Conservation (phyloP, 2,113 vertebrate genomes). For the Neotragus moschatus region DNA sequence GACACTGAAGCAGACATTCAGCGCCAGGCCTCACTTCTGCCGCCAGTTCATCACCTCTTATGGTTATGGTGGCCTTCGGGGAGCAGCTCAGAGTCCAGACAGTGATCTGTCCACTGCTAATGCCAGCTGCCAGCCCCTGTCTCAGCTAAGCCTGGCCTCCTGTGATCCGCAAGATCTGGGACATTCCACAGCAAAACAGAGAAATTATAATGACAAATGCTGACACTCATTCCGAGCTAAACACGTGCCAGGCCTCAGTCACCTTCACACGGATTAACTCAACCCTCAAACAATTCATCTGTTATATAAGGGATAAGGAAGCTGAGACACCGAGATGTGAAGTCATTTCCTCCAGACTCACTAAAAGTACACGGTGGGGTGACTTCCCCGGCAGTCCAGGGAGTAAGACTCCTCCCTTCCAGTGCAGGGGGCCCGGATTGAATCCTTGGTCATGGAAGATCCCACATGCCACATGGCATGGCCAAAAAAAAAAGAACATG, state of each 20-base stretch:
- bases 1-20: slow-evolving; percentile 91
- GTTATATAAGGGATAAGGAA: neutral
- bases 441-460: neutral
- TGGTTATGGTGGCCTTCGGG: neutral
- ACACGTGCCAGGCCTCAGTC: fast-evolving
- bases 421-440: neutral
- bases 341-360: neutral
- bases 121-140: neutral
- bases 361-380: fast-evolving
- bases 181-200: neutral
- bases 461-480: neutral
- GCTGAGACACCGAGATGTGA: neutral
- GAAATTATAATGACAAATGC: fast-evolving
- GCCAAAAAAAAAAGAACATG: neutral
- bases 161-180: neutral
- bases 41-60: slow-evolving; percentile 94
- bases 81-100: neutral
- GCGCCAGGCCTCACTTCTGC: slow-evolving; percentile 94
- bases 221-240: neutral
- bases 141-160: neutral
- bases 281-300: neutral
- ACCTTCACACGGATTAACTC: neutral
- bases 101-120: neutral
- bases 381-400: neutral
- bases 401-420: neutral